Conservation (phyloP, 2,797 vertebrate species). For the Rhynchonycteris naso region DNA sequence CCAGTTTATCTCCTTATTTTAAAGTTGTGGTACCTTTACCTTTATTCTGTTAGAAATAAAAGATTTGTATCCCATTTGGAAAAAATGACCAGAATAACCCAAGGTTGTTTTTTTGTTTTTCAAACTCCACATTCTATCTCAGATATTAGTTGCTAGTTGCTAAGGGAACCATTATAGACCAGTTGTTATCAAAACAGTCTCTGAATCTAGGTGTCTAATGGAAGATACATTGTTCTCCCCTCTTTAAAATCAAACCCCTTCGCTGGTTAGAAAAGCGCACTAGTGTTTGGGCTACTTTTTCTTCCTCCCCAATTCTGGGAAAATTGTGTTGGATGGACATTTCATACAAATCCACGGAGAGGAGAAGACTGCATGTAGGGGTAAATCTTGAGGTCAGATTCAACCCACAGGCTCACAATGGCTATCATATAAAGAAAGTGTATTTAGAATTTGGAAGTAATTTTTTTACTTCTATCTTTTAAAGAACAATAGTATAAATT, state of each 20-base stretch:
- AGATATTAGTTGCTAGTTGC: constrained; percentile 32
- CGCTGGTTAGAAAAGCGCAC: background rate
- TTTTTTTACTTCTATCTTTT: background rate
- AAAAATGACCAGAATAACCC: constrained; percentile 8
- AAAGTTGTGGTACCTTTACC: background rate
- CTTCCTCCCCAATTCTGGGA: background rate
- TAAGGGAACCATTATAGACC: constrained; percentile 45
- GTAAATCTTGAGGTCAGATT: background rate
- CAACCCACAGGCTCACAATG: background rate
- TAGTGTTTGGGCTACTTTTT: background rate
- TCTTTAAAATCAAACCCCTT: constrained; percentile 8
- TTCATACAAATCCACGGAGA: background rate
- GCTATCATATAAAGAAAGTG: background rate
- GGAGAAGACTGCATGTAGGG: background rate
- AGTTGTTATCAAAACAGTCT: constrained; percentile 41
- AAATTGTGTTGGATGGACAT: background rate
- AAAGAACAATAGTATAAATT: background rate
- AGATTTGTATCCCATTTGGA: background rate
- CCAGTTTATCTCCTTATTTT: background rate
- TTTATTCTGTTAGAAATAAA: background rate
- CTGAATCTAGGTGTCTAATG: constrained; percentile 8
- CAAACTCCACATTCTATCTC: constrained; percentile 47
- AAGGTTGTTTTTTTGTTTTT: background rate
- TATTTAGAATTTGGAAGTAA: constrained; percentile 13
- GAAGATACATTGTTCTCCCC: background rate